phyloP scores from a whole-genome alignment of 2,113 vertebrate species.

The Stercorarius parasiticus region DNA sequence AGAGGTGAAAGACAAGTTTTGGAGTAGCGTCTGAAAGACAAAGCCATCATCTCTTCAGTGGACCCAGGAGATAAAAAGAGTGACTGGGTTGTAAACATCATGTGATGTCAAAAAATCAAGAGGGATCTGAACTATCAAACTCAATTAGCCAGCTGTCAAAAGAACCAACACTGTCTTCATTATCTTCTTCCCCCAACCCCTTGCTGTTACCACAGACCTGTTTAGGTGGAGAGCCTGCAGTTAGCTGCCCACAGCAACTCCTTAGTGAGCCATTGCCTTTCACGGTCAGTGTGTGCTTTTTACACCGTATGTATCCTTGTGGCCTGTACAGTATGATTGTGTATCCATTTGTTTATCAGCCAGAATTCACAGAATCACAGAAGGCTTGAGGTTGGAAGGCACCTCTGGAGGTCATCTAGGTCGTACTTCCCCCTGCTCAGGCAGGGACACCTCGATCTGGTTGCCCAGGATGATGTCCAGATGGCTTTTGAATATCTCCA shows the following conservation, averaged over 20 bases:
- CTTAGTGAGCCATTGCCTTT: background rate
- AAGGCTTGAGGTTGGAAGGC: background rate
- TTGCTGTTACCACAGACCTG: background rate
- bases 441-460: background rate
- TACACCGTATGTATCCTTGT: background rate
- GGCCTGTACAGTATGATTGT: background rate
- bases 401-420: background rate
- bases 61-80: background rate
- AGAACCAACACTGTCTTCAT: background rate
- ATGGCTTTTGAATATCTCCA: background rate
- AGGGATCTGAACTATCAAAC: background rate
- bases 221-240: background rate
- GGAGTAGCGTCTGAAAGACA: background rate
- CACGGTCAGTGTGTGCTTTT: background rate
- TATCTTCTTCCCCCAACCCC: background rate
- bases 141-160: background rate
- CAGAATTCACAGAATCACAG: background rate
- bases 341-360: background rate
- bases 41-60: background rate
- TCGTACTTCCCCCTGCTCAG: background rate
- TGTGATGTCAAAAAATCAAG: background rate
- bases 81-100: background rate
- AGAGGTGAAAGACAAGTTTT: background rate
- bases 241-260: background rate
- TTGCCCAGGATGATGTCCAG: background rate